A percentile compares a stretch with the other conserved stretches of the same genome.
Evolutionary conservation across 2,113 vertebrate genomes (phyloP).

Genomic region (Pelmatolapia mariae): DNA sequence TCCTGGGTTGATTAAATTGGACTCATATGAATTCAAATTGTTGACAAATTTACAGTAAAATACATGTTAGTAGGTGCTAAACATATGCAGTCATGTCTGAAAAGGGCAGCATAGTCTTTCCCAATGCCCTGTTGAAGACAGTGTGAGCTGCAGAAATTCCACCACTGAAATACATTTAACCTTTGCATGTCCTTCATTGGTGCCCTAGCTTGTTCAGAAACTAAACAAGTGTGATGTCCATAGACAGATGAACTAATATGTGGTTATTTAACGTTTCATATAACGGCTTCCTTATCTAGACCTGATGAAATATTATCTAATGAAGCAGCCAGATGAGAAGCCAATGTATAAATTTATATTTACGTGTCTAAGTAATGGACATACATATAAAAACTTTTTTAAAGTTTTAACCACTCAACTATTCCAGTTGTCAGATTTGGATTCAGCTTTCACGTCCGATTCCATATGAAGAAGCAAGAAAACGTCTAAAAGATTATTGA

Average conservation of each 20-base stretch:
- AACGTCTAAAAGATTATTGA: background rate
- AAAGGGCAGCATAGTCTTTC: background rate
- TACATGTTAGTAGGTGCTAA: background rate
- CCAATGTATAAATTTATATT: background rate
- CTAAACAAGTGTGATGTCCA: background rate
- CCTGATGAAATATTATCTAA: background rate
- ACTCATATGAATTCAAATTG: background rate
- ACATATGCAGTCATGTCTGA: background rate
- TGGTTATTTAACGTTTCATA: background rate
- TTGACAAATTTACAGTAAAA: background rate
- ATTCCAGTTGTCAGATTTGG: background rate
- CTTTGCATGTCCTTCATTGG: background rate
- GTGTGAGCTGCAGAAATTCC: background rate
- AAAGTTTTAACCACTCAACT: accelerated
- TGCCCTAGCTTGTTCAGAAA: background rate
- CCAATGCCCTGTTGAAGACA: background rate
- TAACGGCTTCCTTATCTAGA: background rate
- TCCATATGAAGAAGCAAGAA: background rate
- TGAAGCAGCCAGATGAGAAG: background rate
- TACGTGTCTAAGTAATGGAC: background rate
- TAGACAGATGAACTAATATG: background rate
- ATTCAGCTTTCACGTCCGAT: background rate
- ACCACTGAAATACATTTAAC: background rate
- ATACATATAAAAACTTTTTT: background rate
- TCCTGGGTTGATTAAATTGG: background rate